These are phyloP conservation scores for Apostichopus japonicus DNA, from an alignment of 35 echinoderm and acorn worm genomes.

Conservation along the genomic window DNA sequence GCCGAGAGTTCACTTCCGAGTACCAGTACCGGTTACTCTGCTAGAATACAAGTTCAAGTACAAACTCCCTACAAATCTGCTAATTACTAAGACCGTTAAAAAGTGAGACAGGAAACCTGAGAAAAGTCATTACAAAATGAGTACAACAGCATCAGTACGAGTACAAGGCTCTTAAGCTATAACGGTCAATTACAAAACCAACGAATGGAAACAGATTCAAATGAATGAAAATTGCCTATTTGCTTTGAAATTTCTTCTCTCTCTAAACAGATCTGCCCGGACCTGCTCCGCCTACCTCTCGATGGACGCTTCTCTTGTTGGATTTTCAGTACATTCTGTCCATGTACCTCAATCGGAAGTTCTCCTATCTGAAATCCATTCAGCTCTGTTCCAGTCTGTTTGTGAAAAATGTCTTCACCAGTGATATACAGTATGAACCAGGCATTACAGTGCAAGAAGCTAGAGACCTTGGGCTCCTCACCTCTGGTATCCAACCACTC, in stretches of 20 bases:
- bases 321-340: conserved; percentile 99
- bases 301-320: conserved; percentile 88
- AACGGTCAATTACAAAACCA: no score
- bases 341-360: conserved; percentile 96
- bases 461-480: conserved; percentile 76
- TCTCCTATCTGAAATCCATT: conserved; percentile 82
- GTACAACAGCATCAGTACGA: no score
- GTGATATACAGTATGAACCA: conserved; percentile 93
- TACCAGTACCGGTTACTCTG: no score
- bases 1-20: no score
- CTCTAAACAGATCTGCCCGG: conserved; percentile 75
- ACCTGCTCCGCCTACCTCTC: conserved; percentile 70
- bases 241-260: background rate
- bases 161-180: no score
- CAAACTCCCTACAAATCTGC: no score
- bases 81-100: no score
- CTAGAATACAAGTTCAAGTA: no score
- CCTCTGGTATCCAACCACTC: conserved; percentile 81
- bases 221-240: no score
- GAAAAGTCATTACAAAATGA: no score
- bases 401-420: conserved; percentile 96
- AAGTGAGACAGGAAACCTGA: no score
- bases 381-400: conserved; percentile 90
- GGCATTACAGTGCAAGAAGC: conserved; percentile 89
- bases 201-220: no score